phyloP scores from a whole-genome alignment of 2,797 vertebrate genomes.

The Carapus acus region DNA sequence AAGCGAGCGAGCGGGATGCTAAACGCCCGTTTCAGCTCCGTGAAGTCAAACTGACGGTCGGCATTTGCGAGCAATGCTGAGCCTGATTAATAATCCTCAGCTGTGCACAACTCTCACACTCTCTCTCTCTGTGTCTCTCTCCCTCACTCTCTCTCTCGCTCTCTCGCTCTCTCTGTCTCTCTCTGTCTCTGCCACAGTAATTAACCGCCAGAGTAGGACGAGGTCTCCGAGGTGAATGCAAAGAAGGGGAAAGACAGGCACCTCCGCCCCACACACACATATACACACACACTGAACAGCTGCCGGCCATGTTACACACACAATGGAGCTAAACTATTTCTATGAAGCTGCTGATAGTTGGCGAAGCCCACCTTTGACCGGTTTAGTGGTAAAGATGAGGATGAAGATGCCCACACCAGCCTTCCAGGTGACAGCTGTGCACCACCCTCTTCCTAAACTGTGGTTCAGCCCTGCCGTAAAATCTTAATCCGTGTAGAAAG shows the following conservation, averaged over 20 bases:
- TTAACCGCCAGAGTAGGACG: slow-evolving; percentile 57
- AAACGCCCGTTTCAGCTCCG: slow-evolving; percentile 25
- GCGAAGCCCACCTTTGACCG: slow-evolving; percentile 34
- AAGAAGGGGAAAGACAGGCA: slow-evolving; percentile 25
- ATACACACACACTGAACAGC: slow-evolving; percentile 13
- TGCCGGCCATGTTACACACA: slow-evolving; percentile 24
- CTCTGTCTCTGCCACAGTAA: slow-evolving; percentile 61
- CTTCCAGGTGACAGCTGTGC: slow-evolving; percentile 30
- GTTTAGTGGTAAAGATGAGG: slow-evolving; percentile 45
- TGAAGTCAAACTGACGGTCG: slow-evolving; percentile 4
- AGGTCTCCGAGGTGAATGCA: slow-evolving; percentile 63
- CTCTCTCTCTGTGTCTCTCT: slow-evolving; percentile 21
- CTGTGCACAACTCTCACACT: slow-evolving; percentile 14
- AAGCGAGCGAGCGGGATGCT: slow-evolving; percentile 44
- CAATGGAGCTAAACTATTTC: slow-evolving; percentile 19
- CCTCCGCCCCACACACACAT: not conserved
- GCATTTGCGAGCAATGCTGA: slow-evolving; percentile 17
- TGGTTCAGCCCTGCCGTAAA: slow-evolving; percentile 36
- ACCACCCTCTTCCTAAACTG: too few species aligned
- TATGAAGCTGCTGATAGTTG: slow-evolving; percentile 35
- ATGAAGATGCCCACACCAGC: slow-evolving; percentile 20
- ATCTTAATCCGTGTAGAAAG: slow-evolving; percentile 32
- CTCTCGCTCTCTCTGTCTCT: slow-evolving; percentile 21
- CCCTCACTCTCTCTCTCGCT: slow-evolving; percentile 25
- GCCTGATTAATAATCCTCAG: slow-evolving; percentile 46